Conservation (phyloP, 2,888 invertebrate species). For the Ormyrus labotus region DNA sequence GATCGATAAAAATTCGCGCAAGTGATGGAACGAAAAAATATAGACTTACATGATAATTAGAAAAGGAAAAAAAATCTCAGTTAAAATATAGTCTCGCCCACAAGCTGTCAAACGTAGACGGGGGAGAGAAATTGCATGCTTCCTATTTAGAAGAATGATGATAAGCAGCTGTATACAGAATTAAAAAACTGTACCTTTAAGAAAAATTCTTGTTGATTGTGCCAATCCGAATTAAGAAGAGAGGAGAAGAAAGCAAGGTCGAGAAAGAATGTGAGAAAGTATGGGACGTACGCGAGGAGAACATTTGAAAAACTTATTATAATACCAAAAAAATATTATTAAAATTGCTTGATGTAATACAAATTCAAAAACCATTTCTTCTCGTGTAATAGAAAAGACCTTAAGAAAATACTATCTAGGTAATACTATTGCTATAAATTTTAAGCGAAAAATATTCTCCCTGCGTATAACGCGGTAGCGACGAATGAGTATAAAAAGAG, state of each 20-base stretch:
- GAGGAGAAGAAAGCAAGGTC: background rate
- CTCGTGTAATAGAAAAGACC: too few species aligned
- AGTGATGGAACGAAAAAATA: conserved; percentile 3
- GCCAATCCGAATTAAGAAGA: conserved; percentile 62
- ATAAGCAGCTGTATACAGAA: conserved; percentile 12
- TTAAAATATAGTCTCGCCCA: conserved; percentile 28
- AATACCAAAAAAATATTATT: too few species aligned
- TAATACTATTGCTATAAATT: too few species aligned
- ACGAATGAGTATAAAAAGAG: background rate
- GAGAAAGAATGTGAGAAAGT: conserved; percentile 2
- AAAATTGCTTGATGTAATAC: too few species aligned
- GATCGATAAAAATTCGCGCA: conserved; percentile 20
- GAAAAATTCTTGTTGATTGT: conserved; percentile 60
- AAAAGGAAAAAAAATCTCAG: conserved; percentile 19
- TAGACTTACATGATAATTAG: conserved; percentile 26
- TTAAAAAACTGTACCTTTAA: conserved; percentile 44
- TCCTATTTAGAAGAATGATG: conserved; percentile 45
- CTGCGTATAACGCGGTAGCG: conserved; percentile 11
- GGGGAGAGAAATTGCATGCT: conserved; percentile 49
- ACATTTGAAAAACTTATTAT: conserved; percentile 12
- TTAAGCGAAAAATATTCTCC: conserved; percentile 29
- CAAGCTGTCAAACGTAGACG: conserved; percentile 35
- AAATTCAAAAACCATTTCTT: too few species aligned
- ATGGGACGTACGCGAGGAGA: conserved; percentile 20
- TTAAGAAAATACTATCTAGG: too few species aligned